These are phyloP conservation scores for Boloria selene DNA, from an alignment of 2,888 invertebrate genomes.

Conservation along the genomic window DNA sequence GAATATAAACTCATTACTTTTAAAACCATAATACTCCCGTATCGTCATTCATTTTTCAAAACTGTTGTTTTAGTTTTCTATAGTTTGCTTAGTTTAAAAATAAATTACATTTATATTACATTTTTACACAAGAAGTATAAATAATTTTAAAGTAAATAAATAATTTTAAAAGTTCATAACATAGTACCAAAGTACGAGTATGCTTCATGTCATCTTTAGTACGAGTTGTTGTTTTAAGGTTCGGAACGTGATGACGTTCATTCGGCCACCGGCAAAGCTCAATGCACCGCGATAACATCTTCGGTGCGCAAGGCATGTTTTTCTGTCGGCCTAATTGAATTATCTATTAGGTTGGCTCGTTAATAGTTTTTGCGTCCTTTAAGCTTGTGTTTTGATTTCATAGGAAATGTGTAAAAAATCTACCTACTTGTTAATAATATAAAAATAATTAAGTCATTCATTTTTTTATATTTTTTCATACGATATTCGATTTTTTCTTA, in stretches of 20 bases:
- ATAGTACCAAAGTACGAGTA: conserved; percentile 11
- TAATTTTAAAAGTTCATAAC: too few species aligned
- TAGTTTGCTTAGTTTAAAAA: too few species aligned
- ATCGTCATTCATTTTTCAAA: too few species aligned
- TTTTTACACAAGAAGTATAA: neutral
- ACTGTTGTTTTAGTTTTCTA: too few species aligned
- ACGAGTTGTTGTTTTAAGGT: neutral
- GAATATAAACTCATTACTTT: too few species aligned
- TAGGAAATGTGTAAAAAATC: neutral
- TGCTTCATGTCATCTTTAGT: neutral
- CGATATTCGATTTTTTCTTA: too few species aligned
- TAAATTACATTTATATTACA: too few species aligned
- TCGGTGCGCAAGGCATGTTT: conserved; percentile 38
- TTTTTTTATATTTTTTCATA: too few species aligned
- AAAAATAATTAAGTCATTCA: neutral
- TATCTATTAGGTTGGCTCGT: conserved; percentile 37
- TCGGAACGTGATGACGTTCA: conserved; percentile 31
- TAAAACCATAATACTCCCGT: too few species aligned
- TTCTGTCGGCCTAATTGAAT: conserved; percentile 43
- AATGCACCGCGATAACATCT: conserved; percentile 35
- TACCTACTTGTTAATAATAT: neutral
- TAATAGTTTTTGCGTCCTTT: conserved; percentile 34
- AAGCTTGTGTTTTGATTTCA: neutral
- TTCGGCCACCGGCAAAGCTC: conserved; percentile 38
- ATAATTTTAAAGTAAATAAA: too few species aligned